Percentiles rank a stretch among this genome's conserved stretches.
Conservation (phyloP, 2,113 vertebrate genomes). For the Cyanoliseus patagonus region DNA sequence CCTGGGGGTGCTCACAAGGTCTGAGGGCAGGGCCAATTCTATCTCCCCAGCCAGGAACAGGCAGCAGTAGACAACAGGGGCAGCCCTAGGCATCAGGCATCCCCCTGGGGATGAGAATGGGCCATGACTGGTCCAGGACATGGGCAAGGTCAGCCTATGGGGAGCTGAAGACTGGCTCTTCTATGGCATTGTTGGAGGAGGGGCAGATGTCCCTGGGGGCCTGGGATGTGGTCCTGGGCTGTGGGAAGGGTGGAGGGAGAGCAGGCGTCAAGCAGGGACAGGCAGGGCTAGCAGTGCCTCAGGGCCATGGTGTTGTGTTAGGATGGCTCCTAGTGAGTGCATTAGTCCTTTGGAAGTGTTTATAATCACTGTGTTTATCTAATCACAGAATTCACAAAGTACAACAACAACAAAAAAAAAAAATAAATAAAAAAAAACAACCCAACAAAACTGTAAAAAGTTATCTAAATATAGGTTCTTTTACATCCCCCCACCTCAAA, state of each 20-base stretch:
- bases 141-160: background rate
- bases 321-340: background rate
- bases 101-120: accelerated
- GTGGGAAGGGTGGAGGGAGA: accelerated
- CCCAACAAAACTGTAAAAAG: background rate
- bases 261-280: accelerated
- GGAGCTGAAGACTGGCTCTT: background rate
- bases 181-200: background rate
- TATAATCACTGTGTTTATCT: background rate
- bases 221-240: background rate
- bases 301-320: background rate
- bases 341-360: background rate
- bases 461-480: background rate
- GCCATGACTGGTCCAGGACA: accelerated
- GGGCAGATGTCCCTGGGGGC: background rate
- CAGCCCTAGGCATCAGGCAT: accelerated
- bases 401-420: background rate
- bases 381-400: background rate
- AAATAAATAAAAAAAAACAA: background rate
- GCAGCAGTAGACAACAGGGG: accelerated
- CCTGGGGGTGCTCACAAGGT: accelerated
- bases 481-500: background rate
- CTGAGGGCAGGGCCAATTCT: background rate
- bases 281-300: background rate
- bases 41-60: background rate